Evolutionary conservation across 2,797 vertebrate species (phyloP).

Genomic region (Cossypha heuglini): DNA sequence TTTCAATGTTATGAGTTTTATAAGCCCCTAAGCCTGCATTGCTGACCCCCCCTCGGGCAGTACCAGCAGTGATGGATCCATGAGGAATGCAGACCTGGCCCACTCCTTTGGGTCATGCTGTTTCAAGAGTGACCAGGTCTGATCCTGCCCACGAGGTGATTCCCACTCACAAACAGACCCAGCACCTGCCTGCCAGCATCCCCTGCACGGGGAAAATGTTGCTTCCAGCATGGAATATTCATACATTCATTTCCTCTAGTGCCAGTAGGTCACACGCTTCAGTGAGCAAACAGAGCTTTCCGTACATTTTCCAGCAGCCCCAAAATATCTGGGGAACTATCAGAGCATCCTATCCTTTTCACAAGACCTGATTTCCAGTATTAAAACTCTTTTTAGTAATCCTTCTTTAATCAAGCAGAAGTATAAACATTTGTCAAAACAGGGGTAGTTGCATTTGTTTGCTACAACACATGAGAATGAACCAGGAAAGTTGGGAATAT

Average conservation of each 20-base stretch:
- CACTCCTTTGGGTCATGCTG: not conserved
- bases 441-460: not conserved
- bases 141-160: not conserved
- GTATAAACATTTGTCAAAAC: conserved; percentile 28
- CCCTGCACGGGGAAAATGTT: not conserved
- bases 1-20: not conserved
- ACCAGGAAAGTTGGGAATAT: not conserved
- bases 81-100: not conserved
- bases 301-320: not conserved
- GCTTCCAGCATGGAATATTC: not conserved
- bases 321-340: not conserved
- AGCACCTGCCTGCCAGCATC: not conserved
- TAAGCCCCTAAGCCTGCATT: not conserved
- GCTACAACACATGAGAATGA: not conserved
- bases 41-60: not conserved
- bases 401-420: not conserved
- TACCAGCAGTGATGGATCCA: not conserved
- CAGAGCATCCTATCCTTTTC: not conserved
- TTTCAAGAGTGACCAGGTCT: not conserved
- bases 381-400: not conserved
- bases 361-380: not conserved
- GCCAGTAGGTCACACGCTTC: not conserved
- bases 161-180: not conserved
- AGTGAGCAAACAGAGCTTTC: not conserved
- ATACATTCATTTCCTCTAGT: not conserved